Conservation (phyloP, 2,888 invertebrate species). For the Hemistola chrysoprasaria region DNA sequence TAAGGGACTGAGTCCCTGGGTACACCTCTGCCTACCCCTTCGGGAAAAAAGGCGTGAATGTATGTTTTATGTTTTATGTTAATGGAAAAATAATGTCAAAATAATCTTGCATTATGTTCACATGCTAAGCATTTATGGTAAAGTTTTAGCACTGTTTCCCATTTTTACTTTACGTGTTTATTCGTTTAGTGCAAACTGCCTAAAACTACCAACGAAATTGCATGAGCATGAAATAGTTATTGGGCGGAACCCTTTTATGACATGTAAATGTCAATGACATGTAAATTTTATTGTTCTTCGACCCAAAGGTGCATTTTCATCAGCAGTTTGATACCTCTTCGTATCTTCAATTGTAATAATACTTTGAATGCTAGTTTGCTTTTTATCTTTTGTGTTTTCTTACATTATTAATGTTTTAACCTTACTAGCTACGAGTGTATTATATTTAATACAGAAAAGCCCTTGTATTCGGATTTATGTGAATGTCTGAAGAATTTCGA, state of each 20-base stretch:
- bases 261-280: too few species aligned
- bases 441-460: too few species aligned
- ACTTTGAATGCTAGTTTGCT: conserved; percentile 4
- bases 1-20: too few species aligned
- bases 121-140: conserved; percentile 20
- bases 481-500: too few species aligned
- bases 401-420: neutral
- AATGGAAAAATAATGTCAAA: too few species aligned
- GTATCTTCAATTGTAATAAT: conserved; percentile 28
- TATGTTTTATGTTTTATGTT: too few species aligned
- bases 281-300: conserved; percentile 57
- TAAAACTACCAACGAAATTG: conserved; percentile 28
- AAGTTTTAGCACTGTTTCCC: conserved; percentile 19
- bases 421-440: neutral
- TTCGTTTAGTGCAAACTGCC: conserved; percentile 25
- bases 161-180: conserved; percentile 25
- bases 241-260: conserved; percentile 47
- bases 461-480: too few species aligned
- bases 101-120: too few species aligned
- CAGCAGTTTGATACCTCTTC: conserved; percentile 37
- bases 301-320: conserved; percentile 49
- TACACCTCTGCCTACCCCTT: too few species aligned
- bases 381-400: conserved; percentile 9
- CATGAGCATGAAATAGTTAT: conserved; percentile 42
- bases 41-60: too few species aligned